Base-by-base conservation (phyloP, 2,113 vertebrate genomes). In the Lanius collurio region DNA sequence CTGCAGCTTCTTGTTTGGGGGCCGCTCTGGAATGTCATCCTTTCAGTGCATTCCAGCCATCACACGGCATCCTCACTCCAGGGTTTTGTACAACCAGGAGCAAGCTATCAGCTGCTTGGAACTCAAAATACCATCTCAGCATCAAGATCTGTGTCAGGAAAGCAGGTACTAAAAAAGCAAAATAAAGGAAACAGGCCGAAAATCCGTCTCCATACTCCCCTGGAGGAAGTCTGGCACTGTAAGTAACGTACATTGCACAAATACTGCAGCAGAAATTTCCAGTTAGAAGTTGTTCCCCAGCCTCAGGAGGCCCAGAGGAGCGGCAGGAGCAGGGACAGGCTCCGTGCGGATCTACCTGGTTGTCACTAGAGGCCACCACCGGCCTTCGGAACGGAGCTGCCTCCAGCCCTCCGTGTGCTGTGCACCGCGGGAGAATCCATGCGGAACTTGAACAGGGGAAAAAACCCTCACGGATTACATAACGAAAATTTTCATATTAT, bases 291-390 rank as follows among this genome's bases (percentile, higher is more conserved):
- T 4, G 23, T 7, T 59, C 15, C 56, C 12, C 27, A 20, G 52
- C 10, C 59, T 27, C 68, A 28, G 86, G 59, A 56, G 49, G 49
- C 21, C 41, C 30, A 42, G 26, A 63, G 65, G 37, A 81, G 68
- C 50, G 8, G 55, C 86, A 20, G 76, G 35, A 69, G 37, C 76
- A 3, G 76, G 44, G 76, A 22, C 57, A 8, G 41, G n/a, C 47
- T 56, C 80, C 49, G 56, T 90, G 88, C 71, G 80, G 49, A 11
- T 92, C 55, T 65, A 1, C 60, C 22, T 6, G 65, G 3, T 44
- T 83, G 91, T 82, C 96, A 85, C 93, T 97, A 96, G 94, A 79
- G 95, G 95, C 94, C 96, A 83, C 94, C 95, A 79, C 55, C 17
- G 17, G 16, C 93, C 95, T 89, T 64, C 53, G 64, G 35, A 90